Percentiles rank a stretch among this genome's conserved stretches.
These are phyloP conservation scores for Magallana nippona DNA, from an alignment of 2,888 invertebrate species.

Conservation along the genomic window DNA sequence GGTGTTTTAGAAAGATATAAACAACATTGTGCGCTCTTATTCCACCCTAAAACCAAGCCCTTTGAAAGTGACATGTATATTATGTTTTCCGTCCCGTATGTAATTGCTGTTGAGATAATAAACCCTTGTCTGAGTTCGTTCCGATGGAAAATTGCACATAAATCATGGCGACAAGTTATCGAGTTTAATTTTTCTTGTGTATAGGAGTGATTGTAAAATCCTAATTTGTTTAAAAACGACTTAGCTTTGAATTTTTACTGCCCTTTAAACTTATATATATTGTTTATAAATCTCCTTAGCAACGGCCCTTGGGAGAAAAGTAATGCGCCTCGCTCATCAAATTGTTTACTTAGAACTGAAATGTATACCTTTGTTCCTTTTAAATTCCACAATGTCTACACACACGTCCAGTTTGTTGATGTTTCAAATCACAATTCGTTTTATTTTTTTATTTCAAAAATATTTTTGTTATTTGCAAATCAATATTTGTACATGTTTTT, in stretches of 20 bases:
- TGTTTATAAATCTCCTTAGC: not conserved
- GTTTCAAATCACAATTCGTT: not conserved
- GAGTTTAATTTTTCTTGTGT: too few relatives aligned
- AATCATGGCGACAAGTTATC: not conserved
- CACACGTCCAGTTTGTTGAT: not conserved
- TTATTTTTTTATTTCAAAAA: not conserved
- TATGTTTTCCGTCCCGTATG: not conserved
- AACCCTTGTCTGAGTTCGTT: not conserved
- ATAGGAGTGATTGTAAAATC: not conserved
- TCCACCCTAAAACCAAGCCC: constrained; percentile 9
- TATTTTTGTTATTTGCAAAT: not conserved
- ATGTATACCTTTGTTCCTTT: not conserved
- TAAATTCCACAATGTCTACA: not conserved
- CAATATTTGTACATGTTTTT: not conserved
- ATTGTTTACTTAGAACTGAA: not conserved
- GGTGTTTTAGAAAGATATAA: too few relatives aligned
- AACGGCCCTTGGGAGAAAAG: constrained; percentile 27
- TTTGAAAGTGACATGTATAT: not conserved
- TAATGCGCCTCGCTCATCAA: not conserved
- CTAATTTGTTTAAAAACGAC: constrained; percentile 30
- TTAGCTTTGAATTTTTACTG: not conserved
- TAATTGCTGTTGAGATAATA: not conserved
- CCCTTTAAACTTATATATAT: constrained; percentile 9
- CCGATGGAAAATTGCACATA: not conserved
- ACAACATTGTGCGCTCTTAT: too few relatives aligned